phyloP scores from a whole-genome alignment of 2,888 invertebrate genomes.

The Orthonevra nobilis region DNA sequence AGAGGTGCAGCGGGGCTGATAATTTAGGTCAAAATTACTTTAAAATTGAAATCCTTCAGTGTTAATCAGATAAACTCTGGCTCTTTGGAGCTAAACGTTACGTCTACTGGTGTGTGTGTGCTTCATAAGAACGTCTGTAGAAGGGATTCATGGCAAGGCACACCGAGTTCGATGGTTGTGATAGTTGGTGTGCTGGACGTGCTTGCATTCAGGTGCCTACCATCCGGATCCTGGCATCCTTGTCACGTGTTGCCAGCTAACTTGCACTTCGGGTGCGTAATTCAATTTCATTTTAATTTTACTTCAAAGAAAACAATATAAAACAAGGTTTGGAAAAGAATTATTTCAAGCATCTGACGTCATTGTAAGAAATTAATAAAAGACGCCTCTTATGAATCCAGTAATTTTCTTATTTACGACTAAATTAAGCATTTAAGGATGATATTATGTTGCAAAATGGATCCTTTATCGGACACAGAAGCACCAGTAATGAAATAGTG shows the following conservation, averaged over 20 bases:
- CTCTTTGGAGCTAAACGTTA: constrained; percentile 38
- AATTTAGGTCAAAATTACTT: constrained; percentile 67
- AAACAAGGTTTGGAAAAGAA: constrained; percentile 14
- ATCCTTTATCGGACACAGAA: no score
- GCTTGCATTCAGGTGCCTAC: no score
- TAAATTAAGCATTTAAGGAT: no score
- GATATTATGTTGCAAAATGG: no score
- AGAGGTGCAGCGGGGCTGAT: constrained; percentile 42
- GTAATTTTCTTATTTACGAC: no score
- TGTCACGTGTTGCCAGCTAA: constrained; percentile 41
- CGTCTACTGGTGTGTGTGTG: constrained; percentile 1
- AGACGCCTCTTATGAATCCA: no score
- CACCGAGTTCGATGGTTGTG: not conserved
- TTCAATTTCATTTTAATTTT: constrained; percentile 59
- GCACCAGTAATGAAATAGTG: no score
- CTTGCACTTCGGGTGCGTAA: constrained; percentile 48
- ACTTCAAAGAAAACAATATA: constrained; percentile 12
- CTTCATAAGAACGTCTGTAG: no score
- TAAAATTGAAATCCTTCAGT: constrained; percentile 66
- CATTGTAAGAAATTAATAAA: constrained; percentile 5
- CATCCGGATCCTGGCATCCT: no score
- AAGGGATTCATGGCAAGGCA: no score
- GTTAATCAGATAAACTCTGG: constrained; percentile 62
- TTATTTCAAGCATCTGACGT: not conserved
- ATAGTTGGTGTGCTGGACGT: constrained; percentile 13